phyloP scores from a whole-genome alignment of 2,113 vertebrate genomes.

The Rhodinocichla rosea region DNA sequence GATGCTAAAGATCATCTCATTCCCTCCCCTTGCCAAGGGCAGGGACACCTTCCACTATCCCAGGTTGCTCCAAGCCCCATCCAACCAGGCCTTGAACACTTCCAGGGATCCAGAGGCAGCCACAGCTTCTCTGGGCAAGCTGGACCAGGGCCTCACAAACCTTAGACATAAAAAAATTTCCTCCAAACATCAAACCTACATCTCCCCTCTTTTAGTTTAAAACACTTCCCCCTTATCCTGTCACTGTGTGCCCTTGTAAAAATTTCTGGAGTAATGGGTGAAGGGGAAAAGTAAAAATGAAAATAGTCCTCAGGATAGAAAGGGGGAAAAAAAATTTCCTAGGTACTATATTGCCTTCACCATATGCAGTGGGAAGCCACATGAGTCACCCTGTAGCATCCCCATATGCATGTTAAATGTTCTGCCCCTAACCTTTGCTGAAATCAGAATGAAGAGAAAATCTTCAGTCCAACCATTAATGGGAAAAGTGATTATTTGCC shows the following conservation, averaged over 20 bases:
- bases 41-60: rapidly evolving
- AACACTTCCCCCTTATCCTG: not conserved
- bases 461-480: not conserved
- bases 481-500: slow-evolving; percentile 20
- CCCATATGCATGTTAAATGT: not conserved
- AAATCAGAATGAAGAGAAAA: not conserved
- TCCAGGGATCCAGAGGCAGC: not conserved
- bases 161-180: not conserved
- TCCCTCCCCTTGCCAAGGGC: not conserved
- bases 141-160: not conserved
- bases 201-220: not conserved
- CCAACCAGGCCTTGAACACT: rapidly evolving
- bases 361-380: not conserved
- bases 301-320: not conserved
- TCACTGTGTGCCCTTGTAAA: not conserved
- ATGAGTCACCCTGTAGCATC: not conserved
- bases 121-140: not conserved
- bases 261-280: not conserved
- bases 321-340: not conserved
- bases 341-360: not conserved
- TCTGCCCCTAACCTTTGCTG: not conserved
- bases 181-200: not conserved
- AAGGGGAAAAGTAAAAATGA: not conserved
- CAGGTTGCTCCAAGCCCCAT: rapidly evolving
- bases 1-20: not conserved